phyloP scores from a whole-genome alignment of 2,888 invertebrate species.

The Arrhopalites spinosus region DNA sequence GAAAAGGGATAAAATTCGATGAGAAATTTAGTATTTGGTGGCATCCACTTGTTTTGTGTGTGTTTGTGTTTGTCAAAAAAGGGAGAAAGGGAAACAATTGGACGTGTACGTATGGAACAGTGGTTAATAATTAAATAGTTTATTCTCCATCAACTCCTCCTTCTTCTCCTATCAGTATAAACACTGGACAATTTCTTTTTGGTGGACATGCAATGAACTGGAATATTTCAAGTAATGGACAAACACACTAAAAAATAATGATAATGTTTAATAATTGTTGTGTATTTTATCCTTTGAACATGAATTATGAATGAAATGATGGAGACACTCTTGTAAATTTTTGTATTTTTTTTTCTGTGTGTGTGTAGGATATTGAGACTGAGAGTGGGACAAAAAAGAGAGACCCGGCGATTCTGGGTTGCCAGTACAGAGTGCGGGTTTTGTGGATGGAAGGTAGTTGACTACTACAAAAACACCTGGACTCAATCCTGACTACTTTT shows the following conservation, averaged over 20 bases:
- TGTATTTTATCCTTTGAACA: not conserved
- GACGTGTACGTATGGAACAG: no score
- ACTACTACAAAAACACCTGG: not conserved
- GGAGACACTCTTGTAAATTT: no score
- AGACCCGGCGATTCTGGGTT: conserved; percentile 32
- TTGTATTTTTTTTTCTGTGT: not conserved
- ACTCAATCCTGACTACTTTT: not conserved
- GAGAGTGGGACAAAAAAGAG: conserved; percentile 1
- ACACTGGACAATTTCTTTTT: no score
- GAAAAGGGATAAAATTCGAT: not conserved
- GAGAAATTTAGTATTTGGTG: not conserved
- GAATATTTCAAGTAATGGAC: no score
- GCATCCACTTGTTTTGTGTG: not conserved
- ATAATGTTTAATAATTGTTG: no score
- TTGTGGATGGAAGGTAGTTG: conserved; percentile 13
- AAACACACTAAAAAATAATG: no score
- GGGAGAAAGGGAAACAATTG: not conserved
- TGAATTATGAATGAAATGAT: no score
- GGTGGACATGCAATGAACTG: no score
- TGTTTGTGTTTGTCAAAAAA: not conserved
- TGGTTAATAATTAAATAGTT: no score
- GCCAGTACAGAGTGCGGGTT: conserved; percentile 19
- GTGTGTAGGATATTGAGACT: not conserved
- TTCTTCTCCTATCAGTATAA: no score
- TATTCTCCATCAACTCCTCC: no score